Conservation (phyloP, 2,888 invertebrate genomes). For the Dicycla oo region DNA sequence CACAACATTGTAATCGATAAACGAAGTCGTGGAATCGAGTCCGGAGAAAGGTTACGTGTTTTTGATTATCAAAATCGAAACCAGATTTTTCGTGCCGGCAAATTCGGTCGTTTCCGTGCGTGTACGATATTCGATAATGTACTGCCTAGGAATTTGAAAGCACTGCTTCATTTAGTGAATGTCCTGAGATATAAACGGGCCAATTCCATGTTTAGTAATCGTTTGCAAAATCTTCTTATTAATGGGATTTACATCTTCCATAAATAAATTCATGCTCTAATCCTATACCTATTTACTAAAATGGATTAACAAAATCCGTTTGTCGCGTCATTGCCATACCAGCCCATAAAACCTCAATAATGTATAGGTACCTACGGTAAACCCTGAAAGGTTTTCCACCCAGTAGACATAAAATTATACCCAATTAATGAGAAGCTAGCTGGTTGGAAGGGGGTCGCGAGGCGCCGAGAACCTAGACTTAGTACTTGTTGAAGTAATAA, state of each 20-base stretch:
- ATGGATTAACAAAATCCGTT: neutral
- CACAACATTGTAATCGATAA: constrained; percentile 69
- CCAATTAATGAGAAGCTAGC: constrained; percentile 28
- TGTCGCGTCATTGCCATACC: neutral
- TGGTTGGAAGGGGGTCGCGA: constrained; percentile 20
- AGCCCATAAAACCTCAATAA: neutral
- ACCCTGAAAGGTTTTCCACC: constrained; percentile 33
- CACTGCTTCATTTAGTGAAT: neutral
- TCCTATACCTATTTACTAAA: neutral
- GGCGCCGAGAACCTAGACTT: constrained; percentile 15
- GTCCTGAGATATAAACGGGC: neutral
- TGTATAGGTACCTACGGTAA: constrained; percentile 16
- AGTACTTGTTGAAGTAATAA: constrained; percentile 43
- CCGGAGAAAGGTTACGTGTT: constrained; percentile 61
- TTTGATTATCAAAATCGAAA: constrained; percentile 53
- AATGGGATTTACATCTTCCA: neutral
- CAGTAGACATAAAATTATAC: constrained; percentile 25
- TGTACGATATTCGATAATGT: constrained; percentile 16
- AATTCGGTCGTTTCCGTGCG: constrained; percentile 23
- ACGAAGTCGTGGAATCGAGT: constrained; percentile 60
- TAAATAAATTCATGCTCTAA: neutral
- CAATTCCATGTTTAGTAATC: neutral
- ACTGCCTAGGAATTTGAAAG: neutral
- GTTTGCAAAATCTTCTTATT: neutral
- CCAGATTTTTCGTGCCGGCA: constrained; percentile 32